Conservation (phyloP, 1,140 invertebrate species). For the Zaprionus inermis region DNA sequence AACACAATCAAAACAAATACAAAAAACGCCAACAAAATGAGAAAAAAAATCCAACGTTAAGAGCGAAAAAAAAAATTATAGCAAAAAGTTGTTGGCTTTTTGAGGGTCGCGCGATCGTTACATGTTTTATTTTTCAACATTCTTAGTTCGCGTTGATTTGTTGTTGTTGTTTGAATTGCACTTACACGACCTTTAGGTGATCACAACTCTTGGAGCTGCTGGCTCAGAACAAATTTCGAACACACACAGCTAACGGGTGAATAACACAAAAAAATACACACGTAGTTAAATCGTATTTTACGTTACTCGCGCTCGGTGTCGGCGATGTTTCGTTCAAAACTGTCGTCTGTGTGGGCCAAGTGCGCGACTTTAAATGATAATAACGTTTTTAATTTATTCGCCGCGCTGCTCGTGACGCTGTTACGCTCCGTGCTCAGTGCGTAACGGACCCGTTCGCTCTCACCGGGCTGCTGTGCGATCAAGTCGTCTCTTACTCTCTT, state of each 20-base stretch:
- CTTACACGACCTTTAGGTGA: slow-evolving; percentile 20
- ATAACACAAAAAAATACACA: slow-evolving; percentile 33
- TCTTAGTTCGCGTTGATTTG: background rate
- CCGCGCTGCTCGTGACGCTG: slow-evolving; percentile 24
- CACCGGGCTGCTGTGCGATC: slow-evolving; percentile 2
- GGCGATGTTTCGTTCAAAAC: slow-evolving; percentile 65
- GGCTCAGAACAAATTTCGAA: slow-evolving; percentile 7
- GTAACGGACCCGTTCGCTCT: slow-evolving; percentile 17
- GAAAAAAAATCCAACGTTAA: background rate
- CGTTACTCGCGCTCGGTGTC: slow-evolving; percentile 24
- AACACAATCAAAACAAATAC: slow-evolving; percentile 11
- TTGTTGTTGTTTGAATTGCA: slow-evolving; percentile 22
- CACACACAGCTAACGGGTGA: slow-evolving; percentile 15
- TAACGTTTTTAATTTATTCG: slow-evolving; percentile 43
- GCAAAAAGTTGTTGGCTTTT: slow-evolving; percentile 53
- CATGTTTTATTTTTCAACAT: slow-evolving; percentile 21
- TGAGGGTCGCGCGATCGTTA: slow-evolving; percentile 13
- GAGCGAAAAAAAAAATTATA: slow-evolving; percentile 24
- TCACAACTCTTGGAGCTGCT: background rate
- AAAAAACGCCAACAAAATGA: background rate
- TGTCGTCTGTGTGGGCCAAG: slow-evolving; percentile 69
- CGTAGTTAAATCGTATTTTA: slow-evolving; percentile 28
- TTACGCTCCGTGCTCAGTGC: slow-evolving; percentile 41
- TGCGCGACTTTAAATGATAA: slow-evolving; percentile 54
- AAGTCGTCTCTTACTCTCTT: background rate